Percentiles rank a stretch among this genome's conserved stretches.
Conservation (phyloP, 2,113 vertebrate genomes). For the Chionodraco myersi region DNA sequence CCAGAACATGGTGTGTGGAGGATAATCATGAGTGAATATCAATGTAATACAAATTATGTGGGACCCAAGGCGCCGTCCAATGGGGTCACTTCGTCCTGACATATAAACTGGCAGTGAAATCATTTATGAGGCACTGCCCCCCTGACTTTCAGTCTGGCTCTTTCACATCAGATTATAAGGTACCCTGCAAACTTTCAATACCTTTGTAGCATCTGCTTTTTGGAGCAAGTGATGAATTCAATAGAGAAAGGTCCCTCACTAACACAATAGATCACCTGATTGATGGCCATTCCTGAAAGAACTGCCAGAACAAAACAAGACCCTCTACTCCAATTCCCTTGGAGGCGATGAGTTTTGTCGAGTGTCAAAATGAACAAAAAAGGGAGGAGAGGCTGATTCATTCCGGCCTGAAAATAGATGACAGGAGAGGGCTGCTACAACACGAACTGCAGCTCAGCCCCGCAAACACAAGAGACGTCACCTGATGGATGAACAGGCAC, state of each 20-base stretch:
- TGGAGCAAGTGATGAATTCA: constrained; percentile 73
- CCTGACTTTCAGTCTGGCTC: constrained; percentile 32
- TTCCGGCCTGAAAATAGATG: constrained; percentile 76
- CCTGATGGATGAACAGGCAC: constrained; percentile 58
- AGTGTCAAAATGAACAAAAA: constrained; percentile 81
- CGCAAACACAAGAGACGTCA: constrained; percentile 59
- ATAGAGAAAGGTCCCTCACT: constrained; percentile 78
- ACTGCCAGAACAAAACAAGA: constrained; percentile 84
- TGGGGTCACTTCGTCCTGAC: constrained; percentile 53
- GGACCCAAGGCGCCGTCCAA: constrained; percentile 24
- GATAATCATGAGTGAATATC: constrained; percentile 55
- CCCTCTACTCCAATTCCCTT: constrained; percentile 83
- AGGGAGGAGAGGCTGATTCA: constrained; percentile 73
- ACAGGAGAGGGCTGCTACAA: constrained; percentile 53
- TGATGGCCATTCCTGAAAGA: constrained; percentile 82
- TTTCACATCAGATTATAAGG: constrained; percentile 68
- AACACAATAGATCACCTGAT: constrained; percentile 83
- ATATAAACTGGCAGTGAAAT: constrained; percentile 58
- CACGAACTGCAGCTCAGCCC: constrained; percentile 40
- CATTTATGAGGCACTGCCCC: constrained; percentile 58
- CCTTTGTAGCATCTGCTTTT: constrained; percentile 79
- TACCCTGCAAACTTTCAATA: constrained; percentile 78
- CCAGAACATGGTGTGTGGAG: constrained; percentile 22
- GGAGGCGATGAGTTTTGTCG: constrained; percentile 84
- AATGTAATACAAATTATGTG: constrained; percentile 34